Percentiles rank a stretch among this genome's conserved stretches.
Conservation (phyloP, 2,888 invertebrate genomes). For the Argynnis bischoffii region DNA sequence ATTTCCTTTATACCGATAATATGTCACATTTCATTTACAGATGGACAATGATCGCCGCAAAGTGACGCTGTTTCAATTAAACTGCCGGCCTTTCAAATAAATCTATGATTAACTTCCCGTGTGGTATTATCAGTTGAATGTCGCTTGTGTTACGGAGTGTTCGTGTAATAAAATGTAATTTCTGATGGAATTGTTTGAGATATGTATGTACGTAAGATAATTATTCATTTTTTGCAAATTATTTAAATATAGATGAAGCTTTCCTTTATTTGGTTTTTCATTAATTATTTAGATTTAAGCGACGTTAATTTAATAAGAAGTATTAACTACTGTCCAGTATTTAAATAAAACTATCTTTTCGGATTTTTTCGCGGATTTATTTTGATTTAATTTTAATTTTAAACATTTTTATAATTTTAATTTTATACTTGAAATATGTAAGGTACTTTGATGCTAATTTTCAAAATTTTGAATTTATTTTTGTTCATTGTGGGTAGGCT, state of each 20-base stretch:
- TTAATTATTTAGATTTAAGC: background rate
- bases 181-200: constrained; percentile 2
- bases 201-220: background rate
- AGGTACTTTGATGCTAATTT: no score
- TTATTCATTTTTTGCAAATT: background rate
- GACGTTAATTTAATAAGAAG: no score
- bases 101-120: constrained; percentile 54
- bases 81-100: constrained; percentile 44
- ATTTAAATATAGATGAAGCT: background rate
- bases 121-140: constrained; percentile 30
- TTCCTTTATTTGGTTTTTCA: background rate
- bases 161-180: constrained; percentile 16
- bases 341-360: no score
- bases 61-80: constrained; percentile 51
- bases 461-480: no score
- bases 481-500: no score
- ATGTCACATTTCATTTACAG: constrained; percentile 44
- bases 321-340: no score
- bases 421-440: no score
- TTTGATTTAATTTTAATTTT: no score
- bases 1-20: constrained; percentile 25
- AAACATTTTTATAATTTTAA: no score
- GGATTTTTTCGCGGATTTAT: no score
- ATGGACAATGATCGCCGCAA: constrained; percentile 41
- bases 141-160: background rate